These are phyloP conservation scores for Wasmannia auropunctata DNA, from an alignment of 1,140 invertebrate species.

Conservation along the genomic window DNA sequence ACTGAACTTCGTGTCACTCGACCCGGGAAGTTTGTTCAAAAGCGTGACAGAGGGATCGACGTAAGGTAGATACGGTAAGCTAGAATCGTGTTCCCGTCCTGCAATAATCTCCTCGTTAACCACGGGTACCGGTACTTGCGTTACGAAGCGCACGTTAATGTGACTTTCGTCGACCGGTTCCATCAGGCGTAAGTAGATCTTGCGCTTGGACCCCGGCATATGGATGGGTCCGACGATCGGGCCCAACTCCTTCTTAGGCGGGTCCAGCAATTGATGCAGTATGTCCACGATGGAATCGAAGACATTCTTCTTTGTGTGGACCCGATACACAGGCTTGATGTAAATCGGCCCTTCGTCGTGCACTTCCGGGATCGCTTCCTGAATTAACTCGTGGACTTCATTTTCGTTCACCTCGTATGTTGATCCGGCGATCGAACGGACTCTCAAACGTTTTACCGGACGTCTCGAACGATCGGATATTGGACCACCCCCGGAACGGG, in stretches of 20 bases:
- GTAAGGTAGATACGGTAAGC: background rate
- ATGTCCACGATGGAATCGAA: conserved; percentile 59
- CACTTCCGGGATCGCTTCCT: background rate
- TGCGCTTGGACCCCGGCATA: conserved; percentile 61
- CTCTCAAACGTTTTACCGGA: background rate
- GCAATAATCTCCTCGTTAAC: conserved; percentile 1
- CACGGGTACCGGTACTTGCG: background rate
- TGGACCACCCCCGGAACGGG: too few relatives aligned
- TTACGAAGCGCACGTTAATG: conserved; percentile 67
- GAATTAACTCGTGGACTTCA: background rate
- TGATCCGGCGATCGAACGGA: conserved; percentile 14
- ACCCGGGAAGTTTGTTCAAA: background rate
- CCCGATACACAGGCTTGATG: conserved; percentile 57
- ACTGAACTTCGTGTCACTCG: background rate
- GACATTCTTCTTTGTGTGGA: conserved; percentile 47
- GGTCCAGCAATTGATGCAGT: conserved; percentile 28
- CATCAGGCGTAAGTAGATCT: conserved; percentile 67
- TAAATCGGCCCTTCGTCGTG: conserved; percentile 35
- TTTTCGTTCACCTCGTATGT: conserved; percentile 14
- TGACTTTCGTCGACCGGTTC: conserved; percentile 61
- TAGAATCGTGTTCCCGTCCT: background rate
- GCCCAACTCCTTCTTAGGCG: conserved; percentile 19
- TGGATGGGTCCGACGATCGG: conserved; percentile 70
- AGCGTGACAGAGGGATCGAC: background rate
- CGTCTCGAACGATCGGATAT: background rate